Evolutionary conservation across 2,113 vertebrate genomes (phyloP), one percentile per base, ranked within the genome.

Genomic region (Okapia johnstoni): DNA sequence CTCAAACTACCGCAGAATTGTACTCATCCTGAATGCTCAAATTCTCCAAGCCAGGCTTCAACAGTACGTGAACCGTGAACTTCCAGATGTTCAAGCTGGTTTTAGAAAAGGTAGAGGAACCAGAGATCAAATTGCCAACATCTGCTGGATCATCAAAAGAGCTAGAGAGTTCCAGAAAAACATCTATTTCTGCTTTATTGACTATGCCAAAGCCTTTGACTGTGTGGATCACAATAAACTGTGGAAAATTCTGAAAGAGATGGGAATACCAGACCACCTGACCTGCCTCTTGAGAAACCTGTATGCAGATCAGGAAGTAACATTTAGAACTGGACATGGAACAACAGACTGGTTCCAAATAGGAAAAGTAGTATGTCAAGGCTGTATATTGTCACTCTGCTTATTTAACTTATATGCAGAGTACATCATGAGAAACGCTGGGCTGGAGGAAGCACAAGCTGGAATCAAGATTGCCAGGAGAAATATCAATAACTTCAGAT

Each of bases 131-230:
- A 66, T 66, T n/a, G 33, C 33, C 16, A 66, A 36, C 63, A 66
- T 66, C 33, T 0, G 0, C 0, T 66, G 17, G 63, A 66, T 36
- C 63, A 10, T 66, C 0, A 0, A n/a, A 36, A n/a, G n/a, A 36
- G 63, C 2, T 9, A n/a, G 33, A 66, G 33, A 66, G 16, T 66
- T 36, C 7, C 33, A 66, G 33, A 66, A 66, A n/a, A 66, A 19
- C 33, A 63, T 19, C 3, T 9, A 66, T n/a, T 66, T 66, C 16
- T 19, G 33, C 33, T 66, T 66, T 10, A n/a, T 66, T 36, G 16
- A n/a, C 61, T 19, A 66, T 66, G 16, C 7, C 15, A 66, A n/a
- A 19, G 7, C 16, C 16, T 66, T n/a, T n/a, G 33, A 66, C 16
- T 66, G 3, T n/a, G 33, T 66, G 33, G 7, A 66, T n/a, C 33